Base-by-base conservation (phyloP, 2,797 vertebrate species). In the Spinus olivaceus region DNA sequence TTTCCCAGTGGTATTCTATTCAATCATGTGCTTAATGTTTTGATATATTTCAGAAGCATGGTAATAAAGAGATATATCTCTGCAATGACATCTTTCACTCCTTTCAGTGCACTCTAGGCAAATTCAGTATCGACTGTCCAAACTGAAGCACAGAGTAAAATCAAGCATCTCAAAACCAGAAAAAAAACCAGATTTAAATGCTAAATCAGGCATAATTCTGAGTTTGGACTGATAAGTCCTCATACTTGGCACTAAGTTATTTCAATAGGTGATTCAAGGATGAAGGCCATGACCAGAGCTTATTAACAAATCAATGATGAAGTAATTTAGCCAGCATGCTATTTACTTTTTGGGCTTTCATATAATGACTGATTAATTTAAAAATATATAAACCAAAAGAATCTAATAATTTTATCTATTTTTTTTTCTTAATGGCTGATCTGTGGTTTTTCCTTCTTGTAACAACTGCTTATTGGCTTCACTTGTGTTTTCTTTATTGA, bases 11-110 rank as follows among this genome's bases (percentile, higher is more conserved):
- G 60, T 73, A 53, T 77, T 61, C 57, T 81, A 53, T 73, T 94
- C 94, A 92, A 23, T 89, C 44, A n/a, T 22, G 47, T 47, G 37
- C 67, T 90, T 85, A 92, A 39, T 61, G 46, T 86, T 94, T 90
- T 86, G 10, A 67, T 88, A 27, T 27, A 23, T 92, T 94, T 92
- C 89, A 86, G 80, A 86, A 80, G 39, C 28, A 9, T 9, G 25
- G 32, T 61, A 87, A 93, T 85, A 86, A 69, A 95, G 49, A 61
- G 17, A 59, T 49, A 15, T 51, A 79, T 79, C 33, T 86, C 18
- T 25, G 30, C 35, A 28, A 56, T 66, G 18, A 16, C 67, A 70
- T 79, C 56, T 80, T 93, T 88, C 37, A 39, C 37, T 77, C 47
- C n/a, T 84, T 86, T 70, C 51, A 86, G 19, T 51, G 28, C 5